Conservation (phyloP, 2,113 vertebrate genomes). For the Lasiurus borealis region DNA sequence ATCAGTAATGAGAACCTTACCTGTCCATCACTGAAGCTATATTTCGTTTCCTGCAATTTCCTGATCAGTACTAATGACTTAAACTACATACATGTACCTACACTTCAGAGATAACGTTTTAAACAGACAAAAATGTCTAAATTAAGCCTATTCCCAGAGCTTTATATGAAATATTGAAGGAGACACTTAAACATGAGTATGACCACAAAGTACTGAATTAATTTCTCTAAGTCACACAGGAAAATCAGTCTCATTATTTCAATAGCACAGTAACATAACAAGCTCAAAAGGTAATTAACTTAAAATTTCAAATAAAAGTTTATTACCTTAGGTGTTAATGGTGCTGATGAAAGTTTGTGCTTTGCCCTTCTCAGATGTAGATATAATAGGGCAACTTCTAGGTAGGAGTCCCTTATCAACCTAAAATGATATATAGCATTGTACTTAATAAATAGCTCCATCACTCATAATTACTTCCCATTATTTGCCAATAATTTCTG, state of each 20-base stretch:
- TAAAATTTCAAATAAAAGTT: constrained; percentile 31
- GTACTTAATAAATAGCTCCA: constrained; percentile 19
- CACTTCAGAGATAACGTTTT: background rate
- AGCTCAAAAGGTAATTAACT: constrained; percentile 24
- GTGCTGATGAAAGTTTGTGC: constrained; percentile 51
- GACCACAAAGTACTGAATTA: constrained; percentile 15
- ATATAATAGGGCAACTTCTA: constrained; percentile 90
- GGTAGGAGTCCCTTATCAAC: constrained; percentile 89
- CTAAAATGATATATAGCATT: constrained; percentile 80
- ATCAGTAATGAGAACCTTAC: background rate
- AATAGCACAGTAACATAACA: constrained; percentile 24
- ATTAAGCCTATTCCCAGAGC: constrained; percentile 36
- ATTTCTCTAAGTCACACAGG: constrained; percentile 19
- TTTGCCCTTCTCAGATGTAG: constrained; percentile 80
- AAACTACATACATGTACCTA: background rate
- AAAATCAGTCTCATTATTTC: constrained; percentile 59
- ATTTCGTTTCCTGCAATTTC: background rate
- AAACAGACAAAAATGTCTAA: background rate
- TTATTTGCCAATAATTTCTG: background rate
- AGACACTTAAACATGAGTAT: background rate
- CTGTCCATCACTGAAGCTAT: background rate
- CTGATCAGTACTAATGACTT: background rate
- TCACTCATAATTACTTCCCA: background rate
- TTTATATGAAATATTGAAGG: constrained; percentile 15
- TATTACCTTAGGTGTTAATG: constrained; percentile 46